phyloP scores from a whole-genome alignment of 2,113 vertebrate species.

The Brevimyrus niger region DNA sequence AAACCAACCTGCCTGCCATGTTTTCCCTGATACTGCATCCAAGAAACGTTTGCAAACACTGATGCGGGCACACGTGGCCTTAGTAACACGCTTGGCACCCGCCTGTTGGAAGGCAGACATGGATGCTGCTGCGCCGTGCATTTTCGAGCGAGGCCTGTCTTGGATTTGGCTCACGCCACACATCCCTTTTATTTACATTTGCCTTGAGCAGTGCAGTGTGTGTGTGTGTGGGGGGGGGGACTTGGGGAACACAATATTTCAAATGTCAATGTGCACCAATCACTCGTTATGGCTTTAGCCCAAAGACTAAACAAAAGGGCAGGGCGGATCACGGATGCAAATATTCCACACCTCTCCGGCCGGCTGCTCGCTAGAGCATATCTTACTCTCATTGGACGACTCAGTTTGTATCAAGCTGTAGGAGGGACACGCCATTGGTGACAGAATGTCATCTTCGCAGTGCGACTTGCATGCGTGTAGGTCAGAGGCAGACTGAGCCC shows the following conservation, averaged over 20 bases:
- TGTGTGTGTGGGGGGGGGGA: not conserved
- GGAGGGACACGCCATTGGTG: not conserved
- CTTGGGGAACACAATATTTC: not conserved
- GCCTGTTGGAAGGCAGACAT: not conserved
- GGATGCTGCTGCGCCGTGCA: not conserved
- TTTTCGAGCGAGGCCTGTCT: not conserved
- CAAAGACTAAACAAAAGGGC: not conserved
- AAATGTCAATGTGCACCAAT: not conserved
- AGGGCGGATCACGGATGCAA: not conserved
- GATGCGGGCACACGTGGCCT: not conserved
- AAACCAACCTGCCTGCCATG: not conserved
- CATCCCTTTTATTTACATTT: not conserved
- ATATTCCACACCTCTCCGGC: not conserved
- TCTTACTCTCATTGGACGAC: not conserved
- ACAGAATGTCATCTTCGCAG: not conserved
- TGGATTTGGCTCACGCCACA: not conserved
- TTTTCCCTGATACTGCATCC: not conserved
- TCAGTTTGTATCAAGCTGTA: not conserved
- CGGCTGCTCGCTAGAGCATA: not conserved
- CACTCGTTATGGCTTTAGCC: not conserved
- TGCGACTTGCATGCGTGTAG: not conserved
- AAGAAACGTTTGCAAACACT: not conserved
- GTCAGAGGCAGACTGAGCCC: not conserved
- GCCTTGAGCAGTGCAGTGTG: not conserved
- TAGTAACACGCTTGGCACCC: not conserved